phyloP scores from a whole-genome alignment of 1,140 invertebrate genomes.

The Caligus rogercresseyi region DNA sequence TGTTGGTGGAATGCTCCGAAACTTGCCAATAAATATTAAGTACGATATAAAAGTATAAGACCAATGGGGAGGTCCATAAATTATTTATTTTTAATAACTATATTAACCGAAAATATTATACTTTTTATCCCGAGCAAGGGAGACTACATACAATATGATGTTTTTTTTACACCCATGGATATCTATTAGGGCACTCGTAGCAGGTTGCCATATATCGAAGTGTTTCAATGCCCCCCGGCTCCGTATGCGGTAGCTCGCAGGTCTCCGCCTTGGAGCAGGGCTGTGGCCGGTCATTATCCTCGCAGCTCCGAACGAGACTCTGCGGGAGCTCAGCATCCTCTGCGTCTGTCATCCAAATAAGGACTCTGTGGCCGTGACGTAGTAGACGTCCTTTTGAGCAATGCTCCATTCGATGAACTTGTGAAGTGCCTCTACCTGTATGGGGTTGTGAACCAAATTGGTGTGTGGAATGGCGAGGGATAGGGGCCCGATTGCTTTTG shows the following conservation, averaged over 20 bases:
- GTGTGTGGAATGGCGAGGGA: slow-evolving; percentile 87
- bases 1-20: no score
- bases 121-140: no score
- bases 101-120: no score
- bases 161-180: slow-evolving; percentile 45
- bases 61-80: no score
- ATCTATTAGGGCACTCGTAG: slow-evolving; percentile 61
- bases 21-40: no score
- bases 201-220: slow-evolving; percentile 68
- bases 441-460: slow-evolving; percentile 82
- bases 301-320: slow-evolving; percentile 27
- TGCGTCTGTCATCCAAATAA: slow-evolving; percentile 78
- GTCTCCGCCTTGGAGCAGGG: slow-evolving; percentile 65
- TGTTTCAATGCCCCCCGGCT: slow-evolving; percentile 29
- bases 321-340: slow-evolving; percentile 40
- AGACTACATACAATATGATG: no score
- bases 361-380: slow-evolving; percentile 70
- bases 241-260: slow-evolving; percentile 60
- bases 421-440: slow-evolving; percentile 56
- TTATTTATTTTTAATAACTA: no score
- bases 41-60: no score
- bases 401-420: slow-evolving; percentile 69
- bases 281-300: slow-evolving; percentile 41
- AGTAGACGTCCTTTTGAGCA: slow-evolving; percentile 52
- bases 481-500: slow-evolving; percentile 50